Percentiles rank a stretch among this genome's conserved stretches.
These are phyloP conservation scores for Rhopalosiphum padi DNA, from an alignment of 1,140 invertebrate genomes.

Conservation along the genomic window DNA sequence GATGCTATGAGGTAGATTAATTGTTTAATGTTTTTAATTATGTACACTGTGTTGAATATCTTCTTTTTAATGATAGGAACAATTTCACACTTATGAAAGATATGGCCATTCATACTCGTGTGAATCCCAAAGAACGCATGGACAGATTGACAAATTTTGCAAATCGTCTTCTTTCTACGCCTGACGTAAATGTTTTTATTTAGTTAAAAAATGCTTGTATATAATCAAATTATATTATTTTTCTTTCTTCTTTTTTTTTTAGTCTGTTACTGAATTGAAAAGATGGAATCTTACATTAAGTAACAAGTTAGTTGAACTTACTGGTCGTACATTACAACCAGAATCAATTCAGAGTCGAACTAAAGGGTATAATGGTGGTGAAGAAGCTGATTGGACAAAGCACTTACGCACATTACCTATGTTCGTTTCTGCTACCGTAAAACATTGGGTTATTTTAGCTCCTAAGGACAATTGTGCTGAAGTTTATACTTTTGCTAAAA, in stretches of 20 bases:
- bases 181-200: constrained; percentile 60
- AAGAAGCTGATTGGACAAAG: constrained; percentile 73
- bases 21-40: no score
- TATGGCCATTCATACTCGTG: constrained; percentile 71
- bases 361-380: constrained; percentile 63
- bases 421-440: background rate
- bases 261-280: constrained; percentile 50
- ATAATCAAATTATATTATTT: no score
- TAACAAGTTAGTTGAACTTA: constrained; percentile 68
- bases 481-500: background rate
- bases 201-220: no score
- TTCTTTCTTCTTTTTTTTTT: constrained; percentile 61
- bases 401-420: constrained; percentile 13
- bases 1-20: constrained; percentile 66
- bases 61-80: background rate
- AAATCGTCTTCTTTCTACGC: constrained; percentile 62
- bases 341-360: constrained; percentile 74
- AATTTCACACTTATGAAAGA: constrained; percentile 71
- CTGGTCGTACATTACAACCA: constrained; percentile 71
- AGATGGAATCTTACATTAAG: constrained; percentile 82
- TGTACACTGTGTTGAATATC: background rate
- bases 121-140: constrained; percentile 70
- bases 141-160: constrained; percentile 65
- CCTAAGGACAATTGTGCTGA: background rate
- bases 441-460: constrained; percentile 55